Conservation (phyloP, 2,797 vertebrate species). For the Myotis myotis region DNA sequence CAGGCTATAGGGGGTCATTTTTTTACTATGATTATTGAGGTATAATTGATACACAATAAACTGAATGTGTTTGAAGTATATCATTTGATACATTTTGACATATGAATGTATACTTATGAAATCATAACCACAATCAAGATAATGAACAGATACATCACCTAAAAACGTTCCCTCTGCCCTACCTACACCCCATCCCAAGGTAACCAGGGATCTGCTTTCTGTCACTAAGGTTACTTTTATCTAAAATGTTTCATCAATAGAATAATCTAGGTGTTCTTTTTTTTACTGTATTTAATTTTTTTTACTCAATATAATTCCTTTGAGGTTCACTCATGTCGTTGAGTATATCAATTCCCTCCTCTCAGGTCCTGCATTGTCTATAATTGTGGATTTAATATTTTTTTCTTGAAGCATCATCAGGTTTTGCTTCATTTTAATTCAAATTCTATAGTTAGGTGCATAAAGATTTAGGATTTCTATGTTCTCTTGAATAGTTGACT, state of each 20-base stretch:
- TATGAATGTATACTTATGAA: background rate
- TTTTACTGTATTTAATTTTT: background rate
- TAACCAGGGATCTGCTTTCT: background rate
- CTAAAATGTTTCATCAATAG: background rate
- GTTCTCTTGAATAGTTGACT: background rate
- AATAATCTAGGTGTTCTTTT: background rate
- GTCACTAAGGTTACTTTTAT: background rate
- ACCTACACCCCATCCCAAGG: background rate
- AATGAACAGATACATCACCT: background rate
- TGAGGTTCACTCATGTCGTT: background rate
- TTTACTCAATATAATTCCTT: background rate
- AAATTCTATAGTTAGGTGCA: background rate
- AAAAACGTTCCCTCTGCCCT: background rate
- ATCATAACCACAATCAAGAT: background rate
- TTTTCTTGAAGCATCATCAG: background rate
- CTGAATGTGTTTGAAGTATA: background rate
- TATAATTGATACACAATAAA: background rate
- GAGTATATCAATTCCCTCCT: background rate
- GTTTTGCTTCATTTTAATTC: background rate
- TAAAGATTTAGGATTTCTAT: background rate
- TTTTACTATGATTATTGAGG: background rate
- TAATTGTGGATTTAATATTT: background rate
- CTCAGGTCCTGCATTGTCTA: background rate
- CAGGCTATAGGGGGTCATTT: background rate
- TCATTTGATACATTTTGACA: background rate